Percentiles rank a stretch among this genome's conserved stretches.
Conservation (phyloP, 1,140 invertebrate genomes). For the Trigoniulus corallinus region DNA sequence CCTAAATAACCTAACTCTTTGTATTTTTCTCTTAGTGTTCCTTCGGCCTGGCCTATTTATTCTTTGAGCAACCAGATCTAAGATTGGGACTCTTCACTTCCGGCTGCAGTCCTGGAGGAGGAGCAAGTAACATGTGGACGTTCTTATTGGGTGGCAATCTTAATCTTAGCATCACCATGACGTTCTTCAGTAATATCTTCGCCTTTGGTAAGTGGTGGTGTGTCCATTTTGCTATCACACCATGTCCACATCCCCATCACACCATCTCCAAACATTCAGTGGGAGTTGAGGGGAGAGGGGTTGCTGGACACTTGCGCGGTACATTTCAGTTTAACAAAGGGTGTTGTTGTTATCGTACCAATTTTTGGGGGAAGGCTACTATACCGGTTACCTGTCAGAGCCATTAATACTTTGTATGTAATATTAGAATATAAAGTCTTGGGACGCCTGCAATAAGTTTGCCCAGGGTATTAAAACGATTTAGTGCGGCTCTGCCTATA, state of each 20-base stretch:
- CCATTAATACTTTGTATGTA: too few species aligned
- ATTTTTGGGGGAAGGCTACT: too few species aligned
- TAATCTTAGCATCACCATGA: constrained; percentile 79
- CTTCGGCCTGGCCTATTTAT: constrained; percentile 47
- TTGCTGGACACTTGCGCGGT: neutral
- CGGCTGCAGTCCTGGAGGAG: constrained; percentile 76
- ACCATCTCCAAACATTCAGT: neutral
- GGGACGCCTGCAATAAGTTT: too few species aligned
- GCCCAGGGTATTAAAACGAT: too few species aligned
- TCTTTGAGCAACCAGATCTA: constrained; percentile 53
- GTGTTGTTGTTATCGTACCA: too few species aligned
- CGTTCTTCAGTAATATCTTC: constrained; percentile 66
- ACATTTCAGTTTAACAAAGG: too few species aligned
- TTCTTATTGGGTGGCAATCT: constrained; percentile 72
- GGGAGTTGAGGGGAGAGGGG: neutral
- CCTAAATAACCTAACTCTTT: too few species aligned
- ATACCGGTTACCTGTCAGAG: too few species aligned
- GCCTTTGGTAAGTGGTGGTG: constrained; percentile 49
- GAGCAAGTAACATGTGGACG: constrained; percentile 92
- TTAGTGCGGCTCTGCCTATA: too few species aligned
- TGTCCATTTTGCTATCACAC: too few species aligned
- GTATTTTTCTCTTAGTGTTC: constrained; percentile 41
- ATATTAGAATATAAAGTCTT: too few species aligned
- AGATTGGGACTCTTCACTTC: constrained; percentile 79
- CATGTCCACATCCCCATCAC: too few species aligned